Conservation (phyloP, 2,113 vertebrate species). For the Atlantisia rogersi region DNA sequence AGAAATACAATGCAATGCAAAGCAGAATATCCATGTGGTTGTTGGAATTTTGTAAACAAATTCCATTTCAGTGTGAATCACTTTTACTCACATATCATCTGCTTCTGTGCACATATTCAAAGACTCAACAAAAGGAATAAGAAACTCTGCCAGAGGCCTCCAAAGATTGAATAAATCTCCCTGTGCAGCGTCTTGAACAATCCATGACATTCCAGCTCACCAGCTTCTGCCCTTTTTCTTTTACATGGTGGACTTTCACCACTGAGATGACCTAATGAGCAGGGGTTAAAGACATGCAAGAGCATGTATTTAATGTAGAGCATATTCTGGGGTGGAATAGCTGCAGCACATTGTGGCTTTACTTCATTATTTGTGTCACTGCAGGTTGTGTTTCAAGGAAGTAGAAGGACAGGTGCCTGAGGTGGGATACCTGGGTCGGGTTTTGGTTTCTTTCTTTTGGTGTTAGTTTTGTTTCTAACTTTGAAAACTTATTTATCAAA, state of each 20-base stretch:
- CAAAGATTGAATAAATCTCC: background rate
- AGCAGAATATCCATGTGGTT: background rate
- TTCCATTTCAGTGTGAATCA: slow-evolving; percentile 1
- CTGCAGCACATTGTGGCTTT: background rate
- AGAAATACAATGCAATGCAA: background rate
- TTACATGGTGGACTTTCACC: background rate
- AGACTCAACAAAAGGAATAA: background rate
- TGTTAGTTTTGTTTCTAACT: background rate
- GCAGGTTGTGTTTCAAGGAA: background rate
- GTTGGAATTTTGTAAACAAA: background rate
- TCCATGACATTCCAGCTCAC: background rate
- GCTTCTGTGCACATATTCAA: background rate
- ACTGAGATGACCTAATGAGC: rapidly evolving
- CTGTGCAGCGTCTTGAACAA: background rate
- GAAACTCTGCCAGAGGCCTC: background rate
- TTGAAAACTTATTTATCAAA: background rate
- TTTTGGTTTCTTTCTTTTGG: background rate
- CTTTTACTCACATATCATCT: slow-evolving; percentile 36
- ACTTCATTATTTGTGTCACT: background rate
- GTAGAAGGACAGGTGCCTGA: background rate
- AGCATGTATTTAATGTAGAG: no score
- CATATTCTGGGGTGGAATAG: background rate
- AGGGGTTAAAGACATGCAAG: background rate
- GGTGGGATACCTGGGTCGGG: rapidly evolving
- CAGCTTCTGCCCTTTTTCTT: background rate